Percentiles rank a stretch among this genome's conserved stretches.
These are phyloP conservation scores for Sarcophilus harrisii DNA, from an alignment of 2,797 vertebrate genomes.

Conservation along the genomic window DNA sequence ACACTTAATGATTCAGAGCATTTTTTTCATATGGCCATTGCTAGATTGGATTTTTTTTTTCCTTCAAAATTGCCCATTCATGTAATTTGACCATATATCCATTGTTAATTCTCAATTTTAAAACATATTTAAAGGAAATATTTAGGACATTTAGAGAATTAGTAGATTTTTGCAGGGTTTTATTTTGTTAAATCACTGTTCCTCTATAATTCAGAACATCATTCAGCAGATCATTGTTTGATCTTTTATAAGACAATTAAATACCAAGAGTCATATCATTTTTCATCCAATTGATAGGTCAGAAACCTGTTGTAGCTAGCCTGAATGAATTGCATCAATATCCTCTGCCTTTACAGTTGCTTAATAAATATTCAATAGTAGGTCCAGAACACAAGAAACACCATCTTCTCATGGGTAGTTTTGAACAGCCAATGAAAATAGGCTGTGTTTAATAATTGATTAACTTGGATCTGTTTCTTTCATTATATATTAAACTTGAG, in stretches of 20 bases:
- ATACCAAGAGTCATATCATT: constrained; percentile 17
- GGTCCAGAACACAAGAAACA: not conserved
- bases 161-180: not conserved
- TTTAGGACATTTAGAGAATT: not conserved
- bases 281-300: constrained; percentile 1
- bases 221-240: constrained; percentile 20
- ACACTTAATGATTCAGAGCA: not conserved
- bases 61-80: not conserved
- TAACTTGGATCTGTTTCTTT: constrained; percentile 28
- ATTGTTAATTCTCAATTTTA: not conserved
- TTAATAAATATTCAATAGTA: not conserved
- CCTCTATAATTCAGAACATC: not conserved
- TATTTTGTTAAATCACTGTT: constrained; percentile 39
- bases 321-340: constrained; percentile 25
- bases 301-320: not conserved
- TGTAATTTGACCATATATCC: not conserved
- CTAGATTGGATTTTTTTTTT: not conserved
- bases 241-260: not conserved
- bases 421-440: constrained; percentile 5
- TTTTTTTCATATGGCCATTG: not conserved
- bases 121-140: not conserved
- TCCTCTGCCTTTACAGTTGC: not conserved
- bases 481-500: constrained; percentile 29
- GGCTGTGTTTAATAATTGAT: constrained; percentile 22
- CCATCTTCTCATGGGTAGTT: not conserved